These are phyloP conservation scores for Puma concolor DNA, from an alignment of 2,113 vertebrate species.

Conservation along the genomic window DNA sequence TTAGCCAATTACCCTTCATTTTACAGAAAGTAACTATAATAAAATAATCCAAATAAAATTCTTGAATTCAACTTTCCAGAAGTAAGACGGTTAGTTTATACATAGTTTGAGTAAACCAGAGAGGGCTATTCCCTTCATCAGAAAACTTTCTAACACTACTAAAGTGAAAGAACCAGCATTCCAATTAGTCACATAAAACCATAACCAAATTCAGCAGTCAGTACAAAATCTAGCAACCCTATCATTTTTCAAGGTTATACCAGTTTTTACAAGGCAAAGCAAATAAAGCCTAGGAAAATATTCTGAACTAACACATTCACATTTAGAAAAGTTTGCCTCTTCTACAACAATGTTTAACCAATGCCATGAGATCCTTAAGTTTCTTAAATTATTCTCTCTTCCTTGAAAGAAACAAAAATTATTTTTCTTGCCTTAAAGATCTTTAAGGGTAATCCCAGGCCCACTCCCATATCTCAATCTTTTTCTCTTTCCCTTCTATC, in stretches of 20 bases:
- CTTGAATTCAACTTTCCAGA: conserved; percentile 44
- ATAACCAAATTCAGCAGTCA: neutral
- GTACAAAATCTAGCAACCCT: neutral
- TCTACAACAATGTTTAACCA: neutral
- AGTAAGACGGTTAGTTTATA: neutral
- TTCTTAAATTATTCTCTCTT: neutral
- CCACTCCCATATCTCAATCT: neutral
- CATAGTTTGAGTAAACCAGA: neutral
- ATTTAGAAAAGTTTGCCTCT: neutral
- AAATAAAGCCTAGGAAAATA: neutral
- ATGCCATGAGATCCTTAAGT: neutral
- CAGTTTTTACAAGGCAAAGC: neutral
- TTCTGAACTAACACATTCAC: neutral
- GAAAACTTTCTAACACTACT: neutral
- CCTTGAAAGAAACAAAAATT: neutral
- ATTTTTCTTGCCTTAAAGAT: neutral
- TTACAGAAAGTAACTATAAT: conserved; percentile 60
- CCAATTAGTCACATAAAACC: neutral
- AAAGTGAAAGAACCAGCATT: neutral
- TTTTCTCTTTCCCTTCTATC: neutral
- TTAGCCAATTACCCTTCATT: conserved; percentile 67
- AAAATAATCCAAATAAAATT: conserved; percentile 77
- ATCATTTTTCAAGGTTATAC: neutral
- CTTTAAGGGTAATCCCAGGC: neutral
- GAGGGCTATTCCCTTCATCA: neutral